Base-by-base conservation (phyloP, 2,113 vertebrate species). In the Dunckerocampus dactyliophorus region DNA sequence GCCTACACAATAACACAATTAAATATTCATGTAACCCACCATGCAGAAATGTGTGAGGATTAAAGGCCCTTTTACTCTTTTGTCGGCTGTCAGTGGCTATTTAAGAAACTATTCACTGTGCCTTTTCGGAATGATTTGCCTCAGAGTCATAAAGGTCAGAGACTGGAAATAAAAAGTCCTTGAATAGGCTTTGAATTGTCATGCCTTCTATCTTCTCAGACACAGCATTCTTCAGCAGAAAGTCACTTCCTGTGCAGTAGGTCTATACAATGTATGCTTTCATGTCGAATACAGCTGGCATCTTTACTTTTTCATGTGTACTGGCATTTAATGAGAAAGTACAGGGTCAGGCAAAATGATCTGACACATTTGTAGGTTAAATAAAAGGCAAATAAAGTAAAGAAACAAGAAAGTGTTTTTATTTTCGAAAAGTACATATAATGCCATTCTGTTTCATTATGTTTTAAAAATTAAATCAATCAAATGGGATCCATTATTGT, bases 141-240 rank as follows among this genome's bases (percentile, higher is more conserved):
- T 82, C 50, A 19, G 13, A 72, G 63, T 74, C 57, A 59, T 77
- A 82, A 81, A 82, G 80, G 78, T 85, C 78, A 79, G 39, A 59
- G 47, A 24, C 0, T 67, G 59, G 50, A 72, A 72, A 80, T 83
- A 56, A 50, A 52, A 52, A 70, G 56, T 59, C 56, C 63, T 2
- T 57, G 46, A 37, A 42, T 17, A 72, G 62, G 43, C 37, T 34
- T 21, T 4, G 42, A 43, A 52, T 39, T 57, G 28, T 6, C 15
- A 58, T 67, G 45, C 6, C 0, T 37, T 54, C 20, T 28, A 17
- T 62, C 60, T 22, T 58, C 24, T 57, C 9, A 16, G 34, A 70
- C 45, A 37, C 62, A 72, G 58, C 15, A 24, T n/a, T 10, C 19
- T 7, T 21, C 8, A 47, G 13, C n/a, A 47, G 65, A 14, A 37